Evolutionary conservation across 1,140 invertebrate genomes (phyloP), one percentile per base, ranked within the genome.

Genomic region (Pentalonia nigronervosa): DNA sequence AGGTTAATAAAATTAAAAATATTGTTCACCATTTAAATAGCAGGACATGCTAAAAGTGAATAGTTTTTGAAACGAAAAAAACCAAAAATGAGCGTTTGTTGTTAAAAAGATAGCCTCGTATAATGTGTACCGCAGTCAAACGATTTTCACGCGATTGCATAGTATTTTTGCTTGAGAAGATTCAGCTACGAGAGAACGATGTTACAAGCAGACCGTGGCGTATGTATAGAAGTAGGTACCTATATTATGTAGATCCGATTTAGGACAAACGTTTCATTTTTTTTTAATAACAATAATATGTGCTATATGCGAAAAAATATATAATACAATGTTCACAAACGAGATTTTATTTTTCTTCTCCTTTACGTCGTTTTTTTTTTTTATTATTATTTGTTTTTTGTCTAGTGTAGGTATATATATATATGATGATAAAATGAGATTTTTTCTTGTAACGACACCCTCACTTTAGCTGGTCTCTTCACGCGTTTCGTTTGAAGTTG

Each of bases 341-440:
- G 47, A n/a, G 47, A 84, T 87, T 87, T 48, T 87, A 48, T n/a
- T 87, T 48, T 87, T 87, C 7, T 30, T 87, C 84, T 87, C 48
- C 7, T 87, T 21, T 48, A n/a, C 47, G n/a, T 41, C 41, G 41
- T 41, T 23, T 23, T 86, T 86, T 86, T 41, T 86, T 30, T 45
- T 87, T 87, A n/a, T 87, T 87, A 47, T 47, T 48, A 48, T 87
- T 87, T 87, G 20, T 48, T 87, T 84, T 84, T 87, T 87, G 47
- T 87, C 86, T 87, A 48, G 86, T 87, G 17, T 47, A 30, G 20
- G 48, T 56, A 67, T 7, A 14, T 67, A 67, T 76, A 30, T 76
- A 76, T 76, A 76, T 76, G 60, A 30, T 48, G 34, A n/a, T 48
- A 48, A 87, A 87, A 87, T 87, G 48, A 87, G 45, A 87, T 87